Conservation (phyloP, 2,113 vertebrate species). For the Sylvietta virens region DNA sequence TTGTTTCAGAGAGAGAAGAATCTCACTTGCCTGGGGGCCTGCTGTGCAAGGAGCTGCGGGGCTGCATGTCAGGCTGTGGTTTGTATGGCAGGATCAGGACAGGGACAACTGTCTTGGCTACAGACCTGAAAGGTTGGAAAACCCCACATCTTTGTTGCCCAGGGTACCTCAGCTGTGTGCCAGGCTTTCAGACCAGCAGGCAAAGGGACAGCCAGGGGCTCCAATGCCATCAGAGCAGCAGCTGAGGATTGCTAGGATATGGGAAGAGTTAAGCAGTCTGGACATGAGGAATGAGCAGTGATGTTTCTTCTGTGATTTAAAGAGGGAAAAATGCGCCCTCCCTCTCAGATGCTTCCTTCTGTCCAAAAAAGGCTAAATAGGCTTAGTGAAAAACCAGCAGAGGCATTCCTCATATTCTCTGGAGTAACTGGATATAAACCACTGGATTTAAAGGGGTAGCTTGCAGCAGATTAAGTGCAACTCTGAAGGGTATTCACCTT, state of each 20-base stretch:
- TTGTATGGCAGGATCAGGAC: background rate
- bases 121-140: background rate
- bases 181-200: background rate
- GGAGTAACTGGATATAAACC: slow-evolving; percentile 11
- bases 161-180: background rate
- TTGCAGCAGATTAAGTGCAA: background rate
- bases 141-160: accelerated
- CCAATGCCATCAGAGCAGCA: accelerated
- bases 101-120: background rate
- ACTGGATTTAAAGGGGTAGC: background rate
- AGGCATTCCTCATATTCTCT: slow-evolving; percentile 41
- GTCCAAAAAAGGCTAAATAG: slow-evolving; percentile 59
- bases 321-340: slow-evolving; percentile 54
- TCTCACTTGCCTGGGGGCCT: background rate
- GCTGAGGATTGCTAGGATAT: background rate
- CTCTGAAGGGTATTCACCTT: background rate
- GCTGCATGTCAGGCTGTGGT: background rate
- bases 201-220: background rate
- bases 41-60: background rate
- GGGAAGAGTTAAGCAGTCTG: slow-evolving; percentile 28
- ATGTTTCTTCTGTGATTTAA: slow-evolving; percentile 52
- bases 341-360: slow-evolving; percentile 39
- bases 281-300: background rate
- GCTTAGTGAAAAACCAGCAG: background rate
- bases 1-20: background rate